Base-by-base conservation (phyloP, 1,140 invertebrate species). In the Atta colombica region DNA sequence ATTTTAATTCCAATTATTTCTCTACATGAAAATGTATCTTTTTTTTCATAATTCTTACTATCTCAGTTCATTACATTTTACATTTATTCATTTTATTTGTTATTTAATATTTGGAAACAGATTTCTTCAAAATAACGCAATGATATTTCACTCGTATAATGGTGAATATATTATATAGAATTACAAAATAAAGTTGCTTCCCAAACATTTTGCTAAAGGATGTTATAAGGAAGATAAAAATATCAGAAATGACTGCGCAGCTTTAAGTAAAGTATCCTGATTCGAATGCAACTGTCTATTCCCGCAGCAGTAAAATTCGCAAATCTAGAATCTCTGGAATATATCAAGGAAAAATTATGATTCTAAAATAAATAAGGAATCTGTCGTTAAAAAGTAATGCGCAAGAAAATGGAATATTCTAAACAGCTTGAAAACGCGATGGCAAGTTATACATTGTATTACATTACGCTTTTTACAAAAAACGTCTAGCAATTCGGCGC, bases 401-500 rank as follows among this genome's bases (percentile, higher is more conserved):
- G 71, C 21, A 77, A 77, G 35, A 60, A 68, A 68, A 45, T 68
- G n/a, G 6, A 74, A 74, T 55, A 58, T 3, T 35, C 4, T 58
- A 7, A 21, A 21, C 49, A 35, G 28, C 2, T 55, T 81, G 1
- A 80, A 58, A 65, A 51, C 3, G 25, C 16, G 39, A 25, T 55
- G n/a, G 18, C 31, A 31, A 55, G n/a, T 55, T 71, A 39, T 53
- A 68, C 31, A 49, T 68, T 31, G 14, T 8, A 35, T 35, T 65
- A 51, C 51, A 69, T 35, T 53, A 80, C 2, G 25, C 14, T 18
- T 69, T 68, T 80, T 28, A 68, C 14, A 55, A 80, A 45, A 2
- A 66, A 77, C 4, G 8, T 71, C 49, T 39, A 55, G 25, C 39
- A 66, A 69, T 60, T 21, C 28, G 25, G 2, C 12, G 12, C 14